These are phyloP conservation scores for Heliothis virescens DNA, from an alignment of 1,140 invertebrate genomes.

Conservation along the genomic window DNA sequence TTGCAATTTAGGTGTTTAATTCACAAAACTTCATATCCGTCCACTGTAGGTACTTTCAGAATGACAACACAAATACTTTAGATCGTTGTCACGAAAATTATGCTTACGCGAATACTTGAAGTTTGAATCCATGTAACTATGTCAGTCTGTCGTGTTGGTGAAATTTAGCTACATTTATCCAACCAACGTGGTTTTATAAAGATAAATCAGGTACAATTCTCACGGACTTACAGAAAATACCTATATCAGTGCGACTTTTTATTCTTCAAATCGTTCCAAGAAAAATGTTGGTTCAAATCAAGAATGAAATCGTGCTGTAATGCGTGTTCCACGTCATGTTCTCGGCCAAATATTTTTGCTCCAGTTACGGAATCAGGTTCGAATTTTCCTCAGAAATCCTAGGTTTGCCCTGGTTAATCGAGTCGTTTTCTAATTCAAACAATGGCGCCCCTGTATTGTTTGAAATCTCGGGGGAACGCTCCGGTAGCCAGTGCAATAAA, in stretches of 20 bases:
- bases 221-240: constrained; percentile 1
- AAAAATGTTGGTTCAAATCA: constrained; percentile 23
- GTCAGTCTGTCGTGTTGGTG: no score
- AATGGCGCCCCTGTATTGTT: constrained; percentile 9
- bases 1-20: no score
- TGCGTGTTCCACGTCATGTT: constrained; percentile 13
- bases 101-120: no score
- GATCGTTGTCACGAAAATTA: no score
- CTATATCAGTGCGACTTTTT: neutral
- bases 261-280: neutral
- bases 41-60: no score
- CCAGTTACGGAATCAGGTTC: neutral
- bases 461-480: neutral
- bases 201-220: constrained; percentile 14
- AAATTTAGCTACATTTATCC: no score
- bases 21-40: no score
- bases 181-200: no score
- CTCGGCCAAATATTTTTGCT: constrained; percentile 17
- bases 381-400: neutral
- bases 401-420: constrained; percentile 18
- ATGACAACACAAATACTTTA: no score
- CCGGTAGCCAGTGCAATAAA: constrained; percentile 1
- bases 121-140: no score
- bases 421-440: constrained; percentile 26
- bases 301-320: neutral